These are phyloP conservation scores for Microtus ochrogaster DNA, from an alignment of 2,113 vertebrate genomes.

Conservation along the genomic window DNA sequence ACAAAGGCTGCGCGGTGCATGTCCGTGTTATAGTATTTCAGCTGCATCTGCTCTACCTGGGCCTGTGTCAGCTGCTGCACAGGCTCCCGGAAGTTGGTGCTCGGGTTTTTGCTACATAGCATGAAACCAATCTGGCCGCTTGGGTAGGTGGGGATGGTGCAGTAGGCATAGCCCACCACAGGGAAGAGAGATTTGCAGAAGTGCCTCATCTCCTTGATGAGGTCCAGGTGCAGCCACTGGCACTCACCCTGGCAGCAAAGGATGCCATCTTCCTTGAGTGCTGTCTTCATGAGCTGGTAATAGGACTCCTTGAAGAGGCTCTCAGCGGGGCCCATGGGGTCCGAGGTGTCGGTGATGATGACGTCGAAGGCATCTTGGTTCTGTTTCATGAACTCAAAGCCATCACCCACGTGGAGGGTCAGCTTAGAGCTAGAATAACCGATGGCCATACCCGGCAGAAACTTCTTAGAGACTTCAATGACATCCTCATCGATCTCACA, in stretches of 20 bases:
- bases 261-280: conserved; percentile 93
- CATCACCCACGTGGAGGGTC: conserved; percentile 95
- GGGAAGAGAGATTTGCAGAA: conserved; percentile 98
- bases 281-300: conserved; percentile 98
- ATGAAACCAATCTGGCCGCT: conserved; percentile 99
- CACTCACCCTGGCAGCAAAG: conserved; percentile 99
- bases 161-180: conserved; percentile 96
- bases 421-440: conserved; percentile 97
- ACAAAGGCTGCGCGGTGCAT: conserved; percentile 95
- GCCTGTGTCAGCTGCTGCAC: conserved; percentile 90
- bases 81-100: conserved; percentile 94
- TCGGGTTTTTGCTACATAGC: conserved; percentile 97
- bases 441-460: conserved; percentile 96
- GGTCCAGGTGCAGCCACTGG: conserved; percentile 98
- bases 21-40: conserved; percentile 96
- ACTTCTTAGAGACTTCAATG: conserved; percentile 97
- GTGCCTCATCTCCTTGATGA: conserved; percentile 97
- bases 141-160: conserved; percentile 98
- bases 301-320: conserved; percentile 99
- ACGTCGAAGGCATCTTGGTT: conserved; percentile 98
- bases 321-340: conserved; percentile 98
- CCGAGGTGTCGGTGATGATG: conserved; percentile 98
- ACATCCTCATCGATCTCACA: too few relatives aligned
- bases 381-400: conserved; percentile 99
- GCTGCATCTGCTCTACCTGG: conserved; percentile 92